A percentile compares a stretch with the other conserved stretches of the same genome.
Conservation (phyloP, 1,140 invertebrate species). For the Drosophila kohkoa region DNA sequence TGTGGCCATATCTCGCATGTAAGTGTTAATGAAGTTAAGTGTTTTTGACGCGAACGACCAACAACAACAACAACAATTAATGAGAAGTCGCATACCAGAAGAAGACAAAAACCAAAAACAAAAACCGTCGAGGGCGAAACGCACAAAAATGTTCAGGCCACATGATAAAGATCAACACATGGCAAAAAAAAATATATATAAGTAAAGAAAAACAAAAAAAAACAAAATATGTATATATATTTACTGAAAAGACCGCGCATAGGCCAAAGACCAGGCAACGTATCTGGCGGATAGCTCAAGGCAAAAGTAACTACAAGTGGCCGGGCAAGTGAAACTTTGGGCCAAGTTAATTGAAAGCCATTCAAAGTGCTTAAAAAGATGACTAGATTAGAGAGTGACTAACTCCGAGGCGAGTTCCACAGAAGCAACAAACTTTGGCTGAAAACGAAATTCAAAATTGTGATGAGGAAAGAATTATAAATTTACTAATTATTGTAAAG, state of each 20-base stretch:
- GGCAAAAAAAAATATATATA: slow-evolving; percentile 43
- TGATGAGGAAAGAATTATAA: too few species aligned
- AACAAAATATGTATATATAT: not conserved
- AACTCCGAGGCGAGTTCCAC: slow-evolving; percentile 1
- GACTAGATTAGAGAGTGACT: slow-evolving; percentile 21
- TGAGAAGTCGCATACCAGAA: slow-evolving; percentile 73
- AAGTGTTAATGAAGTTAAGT: slow-evolving; percentile 84
- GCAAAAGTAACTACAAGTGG: slow-evolving; percentile 30
- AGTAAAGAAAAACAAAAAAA: slow-evolving; percentile 9
- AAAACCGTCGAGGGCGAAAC: slow-evolving; percentile 41
- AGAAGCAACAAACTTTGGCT: not conserved
- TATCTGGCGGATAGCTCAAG: slow-evolving; percentile 34
- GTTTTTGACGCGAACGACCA: slow-evolving; percentile 74
- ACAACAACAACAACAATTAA: slow-evolving; percentile 73
- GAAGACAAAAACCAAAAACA: slow-evolving; percentile 18
- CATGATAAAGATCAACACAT: slow-evolving; percentile 74
- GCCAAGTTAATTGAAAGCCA: slow-evolving; percentile 47
- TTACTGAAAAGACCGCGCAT: slow-evolving; percentile 19
- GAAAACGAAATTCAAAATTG: not conserved
- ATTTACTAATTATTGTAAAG: too few species aligned
- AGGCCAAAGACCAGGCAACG: slow-evolving; percentile 36
- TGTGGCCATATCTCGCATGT: slow-evolving; percentile 72
- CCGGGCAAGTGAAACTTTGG: slow-evolving; percentile 37
- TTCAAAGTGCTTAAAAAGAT: slow-evolving; percentile 14
- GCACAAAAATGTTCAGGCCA: slow-evolving; percentile 63